Percentiles rank a stretch among this genome's conserved stretches.
These are phyloP conservation scores for Rallus limicola DNA, from an alignment of 2,113 vertebrate genomes.

Conservation along the genomic window DNA sequence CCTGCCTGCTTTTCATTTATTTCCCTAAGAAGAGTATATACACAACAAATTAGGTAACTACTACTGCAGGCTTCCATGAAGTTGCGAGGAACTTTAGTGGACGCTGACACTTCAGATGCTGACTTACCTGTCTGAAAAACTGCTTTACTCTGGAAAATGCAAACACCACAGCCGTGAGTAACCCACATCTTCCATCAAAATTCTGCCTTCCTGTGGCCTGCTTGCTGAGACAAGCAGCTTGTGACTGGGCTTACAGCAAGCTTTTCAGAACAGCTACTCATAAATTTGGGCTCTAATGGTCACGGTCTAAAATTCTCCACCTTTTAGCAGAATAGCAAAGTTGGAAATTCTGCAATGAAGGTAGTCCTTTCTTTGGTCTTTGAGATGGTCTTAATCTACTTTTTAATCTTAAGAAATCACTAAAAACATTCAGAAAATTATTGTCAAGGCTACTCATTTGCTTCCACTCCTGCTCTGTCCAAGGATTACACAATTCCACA, in stretches of 20 bases:
- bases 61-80: background rate
- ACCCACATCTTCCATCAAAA: background rate
- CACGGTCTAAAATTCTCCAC: background rate
- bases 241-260: background rate
- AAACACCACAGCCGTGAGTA: background rate
- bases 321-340: background rate
- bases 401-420: background rate
- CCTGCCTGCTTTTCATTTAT: background rate
- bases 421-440: background rate
- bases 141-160: background rate
- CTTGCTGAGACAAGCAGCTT: conserved; percentile 20
- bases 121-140: background rate
- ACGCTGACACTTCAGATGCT: background rate
- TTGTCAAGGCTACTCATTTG: background rate
- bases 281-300: background rate
- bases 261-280: background rate
- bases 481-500: background rate
- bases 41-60: background rate
- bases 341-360: background rate
- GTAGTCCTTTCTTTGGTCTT: background rate
- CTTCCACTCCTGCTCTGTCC: background rate
- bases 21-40: background rate
- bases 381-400: background rate
- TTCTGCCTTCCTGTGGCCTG: background rate
- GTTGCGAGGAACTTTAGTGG: background rate